phyloP scores from a whole-genome alignment of 2,888 invertebrate genomes.

The Coelogynopora nodosa region DNA sequence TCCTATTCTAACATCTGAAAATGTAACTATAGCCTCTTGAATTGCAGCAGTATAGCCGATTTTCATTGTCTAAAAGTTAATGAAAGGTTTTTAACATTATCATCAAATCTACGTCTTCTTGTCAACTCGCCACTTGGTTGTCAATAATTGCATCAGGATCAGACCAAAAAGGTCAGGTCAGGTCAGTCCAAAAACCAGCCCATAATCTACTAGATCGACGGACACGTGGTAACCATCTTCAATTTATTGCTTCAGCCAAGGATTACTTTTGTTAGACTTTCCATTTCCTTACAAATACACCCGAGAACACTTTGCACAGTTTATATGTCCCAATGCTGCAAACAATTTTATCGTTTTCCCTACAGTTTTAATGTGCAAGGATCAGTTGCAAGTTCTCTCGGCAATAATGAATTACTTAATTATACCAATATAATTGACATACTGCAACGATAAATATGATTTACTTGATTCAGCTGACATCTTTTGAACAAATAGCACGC shows the following conservation, averaged over 20 bases:
- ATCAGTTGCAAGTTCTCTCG: not conserved
- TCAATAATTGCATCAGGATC: not conserved
- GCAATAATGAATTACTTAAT: not conserved
- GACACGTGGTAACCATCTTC: no score
- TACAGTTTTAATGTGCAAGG: not conserved
- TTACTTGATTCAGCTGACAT: not conserved
- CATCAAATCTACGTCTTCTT: not conserved
- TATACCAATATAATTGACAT: not conserved
- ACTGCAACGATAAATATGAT: not conserved
- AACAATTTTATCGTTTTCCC: not conserved
- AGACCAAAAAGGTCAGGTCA: no score
- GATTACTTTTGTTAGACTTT: no score
- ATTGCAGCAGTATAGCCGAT: not conserved
- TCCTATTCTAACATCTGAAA: not conserved
- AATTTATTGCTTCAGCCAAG: no score
- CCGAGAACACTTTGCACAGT: not conserved
- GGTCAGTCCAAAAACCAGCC: no score
- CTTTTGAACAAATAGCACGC: not conserved
- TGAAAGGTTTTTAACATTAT: not conserved
- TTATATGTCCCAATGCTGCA: not conserved
- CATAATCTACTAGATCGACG: no score
- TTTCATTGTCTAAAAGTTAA: not conserved
- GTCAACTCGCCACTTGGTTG: not conserved
- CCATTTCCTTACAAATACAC: not conserved
- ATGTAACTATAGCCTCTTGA: not conserved